Base-by-base conservation (phyloP, 2,888 invertebrate species). In the Platycnemis pennipes region DNA sequence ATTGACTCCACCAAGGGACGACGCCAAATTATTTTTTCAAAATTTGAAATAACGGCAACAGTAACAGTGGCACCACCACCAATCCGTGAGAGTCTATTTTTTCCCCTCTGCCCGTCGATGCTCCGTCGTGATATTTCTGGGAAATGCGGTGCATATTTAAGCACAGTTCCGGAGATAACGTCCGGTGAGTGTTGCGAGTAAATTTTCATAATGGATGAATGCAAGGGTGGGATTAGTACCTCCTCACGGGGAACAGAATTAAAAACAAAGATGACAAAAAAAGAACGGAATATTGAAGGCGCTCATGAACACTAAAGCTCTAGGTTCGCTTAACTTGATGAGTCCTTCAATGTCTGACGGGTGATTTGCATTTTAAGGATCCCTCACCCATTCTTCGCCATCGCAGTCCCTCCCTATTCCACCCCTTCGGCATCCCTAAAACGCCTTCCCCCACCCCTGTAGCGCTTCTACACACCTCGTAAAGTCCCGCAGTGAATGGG, bases 331-430 rank as follows among this genome's bases (percentile, higher is more conserved):
- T 77, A 31, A 37, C 77, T 77, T 77, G 77, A 77, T 77, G 77
- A 77, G 77, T 37, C 77, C 77, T 37, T 77, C 77, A 37, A 77
- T 77, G 77, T n/a, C 37, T 77, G 77, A 77, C 77, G 37, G 77
- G 26, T 3, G 31, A 77, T 77, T 77, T 77, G 77, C 77, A 77
- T 77, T 77, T 77, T 77, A 77, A 77, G 77, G 77, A 77, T 37
- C 11, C 31, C 13, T 37, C 11, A 22, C 13, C 37, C 37, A 37
- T 37, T 37, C 13, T 37, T 37, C 77, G 31, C 37, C n/a, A n/a
- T n/a, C 11, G 37, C 31, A 31, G 31, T 5, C 77, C 19, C 37
- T 77, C n/a, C 2, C 77, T 22, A 37, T 13, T 8, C 7, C 37
- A 0, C 1, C 31, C 37, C 37, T 77, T 37, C 31, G 11, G 31